A percentile compares a stretch with the other conserved stretches of the same genome.
Evolutionary conservation across 2,797 vertebrate genomes (phyloP).

Genomic region (Clarias platycephalus): DNA sequence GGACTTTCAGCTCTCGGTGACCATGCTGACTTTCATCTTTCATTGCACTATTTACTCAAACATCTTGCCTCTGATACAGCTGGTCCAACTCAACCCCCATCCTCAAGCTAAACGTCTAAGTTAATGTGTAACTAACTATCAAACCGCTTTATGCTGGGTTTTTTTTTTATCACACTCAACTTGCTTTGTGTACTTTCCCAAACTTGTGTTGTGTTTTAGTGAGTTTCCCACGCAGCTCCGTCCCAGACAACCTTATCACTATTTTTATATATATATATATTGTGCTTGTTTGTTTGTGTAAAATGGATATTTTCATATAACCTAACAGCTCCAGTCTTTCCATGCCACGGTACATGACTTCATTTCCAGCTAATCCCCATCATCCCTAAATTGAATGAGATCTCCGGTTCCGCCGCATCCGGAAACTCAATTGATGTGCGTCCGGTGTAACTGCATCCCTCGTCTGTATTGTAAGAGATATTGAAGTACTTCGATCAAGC

Average conservation of each 20-base stretch:
- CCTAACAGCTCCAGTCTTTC: not conserved
- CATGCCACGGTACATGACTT: constrained; percentile 36
- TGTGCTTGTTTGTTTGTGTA: not conserved
- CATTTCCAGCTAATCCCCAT: constrained; percentile 65
- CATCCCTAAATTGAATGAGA: constrained; percentile 70
- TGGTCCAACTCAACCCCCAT: not conserved
- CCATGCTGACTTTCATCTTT: constrained; percentile 30
- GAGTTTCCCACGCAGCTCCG: constrained; percentile 14
- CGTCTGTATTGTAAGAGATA: constrained; percentile 58
- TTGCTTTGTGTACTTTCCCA: constrained; percentile 43
- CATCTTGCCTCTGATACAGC: constrained; percentile 13
- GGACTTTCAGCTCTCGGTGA: constrained; percentile 48
- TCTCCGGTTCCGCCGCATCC: constrained; percentile 55
- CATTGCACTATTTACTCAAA: constrained; percentile 26
- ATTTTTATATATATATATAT: not conserved
- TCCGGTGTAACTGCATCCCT: constrained; percentile 69
- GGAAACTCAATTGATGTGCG: constrained; percentile 63
- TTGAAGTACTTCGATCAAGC: constrained; percentile 30
- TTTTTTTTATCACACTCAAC: constrained; percentile 25
- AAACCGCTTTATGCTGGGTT: constrained; percentile 24
- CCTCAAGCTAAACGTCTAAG: constrained; percentile 5
- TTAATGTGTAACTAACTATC: constrained; percentile 54
- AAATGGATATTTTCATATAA: not conserved
- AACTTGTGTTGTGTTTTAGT: not conserved
- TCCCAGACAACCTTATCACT: constrained; percentile 3